These are phyloP conservation scores for Araneus ventricosus DNA, from an alignment of 1,140 invertebrate genomes.

Conservation along the genomic window DNA sequence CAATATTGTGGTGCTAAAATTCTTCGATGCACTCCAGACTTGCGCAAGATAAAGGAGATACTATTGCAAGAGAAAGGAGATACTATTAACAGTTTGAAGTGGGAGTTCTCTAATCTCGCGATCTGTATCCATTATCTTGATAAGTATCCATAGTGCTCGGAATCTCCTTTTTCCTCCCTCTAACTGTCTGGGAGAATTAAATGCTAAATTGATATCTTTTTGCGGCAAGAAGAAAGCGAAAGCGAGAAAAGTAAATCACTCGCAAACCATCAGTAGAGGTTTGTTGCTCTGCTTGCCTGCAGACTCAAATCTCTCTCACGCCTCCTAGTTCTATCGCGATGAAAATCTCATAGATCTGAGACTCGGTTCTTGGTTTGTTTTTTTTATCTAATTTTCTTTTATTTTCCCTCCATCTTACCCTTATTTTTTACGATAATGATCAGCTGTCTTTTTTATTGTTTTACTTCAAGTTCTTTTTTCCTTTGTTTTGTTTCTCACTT, in stretches of 20 bases:
- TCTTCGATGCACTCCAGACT: too few species aligned
- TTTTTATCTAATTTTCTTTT: background rate
- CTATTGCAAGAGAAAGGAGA: too few species aligned
- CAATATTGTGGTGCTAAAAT: too few species aligned
- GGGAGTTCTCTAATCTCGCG: background rate
- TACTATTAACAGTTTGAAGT: background rate
- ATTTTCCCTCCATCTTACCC: background rate
- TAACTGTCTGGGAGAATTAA: background rate
- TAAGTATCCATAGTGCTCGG: background rate
- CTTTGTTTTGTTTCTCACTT: background rate
- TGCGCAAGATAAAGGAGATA: too few species aligned
- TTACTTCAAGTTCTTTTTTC: background rate
- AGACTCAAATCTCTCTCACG: background rate
- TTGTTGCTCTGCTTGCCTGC: background rate
- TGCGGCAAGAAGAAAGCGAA: conserved; percentile 10
- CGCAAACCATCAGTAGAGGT: background rate
- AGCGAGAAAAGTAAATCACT: background rate
- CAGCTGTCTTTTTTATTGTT: background rate
- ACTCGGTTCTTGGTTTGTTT: background rate
- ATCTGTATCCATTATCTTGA: conserved; percentile 19
- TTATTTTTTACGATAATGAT: background rate
- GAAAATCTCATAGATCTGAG: background rate
- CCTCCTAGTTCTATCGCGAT: background rate
- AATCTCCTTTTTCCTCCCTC: background rate
- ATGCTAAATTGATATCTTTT: conserved; percentile 18